Evolutionary conservation across 2,113 vertebrate genomes (phyloP).

Genomic region (Passer domesticus): DNA sequence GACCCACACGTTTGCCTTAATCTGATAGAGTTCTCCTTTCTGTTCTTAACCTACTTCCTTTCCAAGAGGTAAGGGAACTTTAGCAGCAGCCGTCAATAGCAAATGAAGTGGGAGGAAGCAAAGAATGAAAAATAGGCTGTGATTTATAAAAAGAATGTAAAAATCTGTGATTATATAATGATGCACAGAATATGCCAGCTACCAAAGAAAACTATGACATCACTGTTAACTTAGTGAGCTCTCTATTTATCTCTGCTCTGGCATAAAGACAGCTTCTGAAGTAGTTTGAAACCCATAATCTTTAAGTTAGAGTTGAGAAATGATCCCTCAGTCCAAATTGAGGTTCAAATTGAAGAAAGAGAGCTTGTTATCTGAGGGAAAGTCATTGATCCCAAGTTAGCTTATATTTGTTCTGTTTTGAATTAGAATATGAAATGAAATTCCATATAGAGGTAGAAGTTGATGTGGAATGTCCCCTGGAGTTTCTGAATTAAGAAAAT

Average conservation of each 20-base stretch:
- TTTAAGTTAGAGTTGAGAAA: background rate
- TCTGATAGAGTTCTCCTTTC: constrained; percentile 60
- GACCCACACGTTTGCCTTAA: constrained; percentile 51
- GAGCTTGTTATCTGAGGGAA: background rate
- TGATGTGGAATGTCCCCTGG: background rate
- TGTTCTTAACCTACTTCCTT: constrained; percentile 71
- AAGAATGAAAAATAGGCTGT: constrained; percentile 54
- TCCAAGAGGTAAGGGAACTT: constrained; percentile 42
- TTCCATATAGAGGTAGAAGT: background rate
- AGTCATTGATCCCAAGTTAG: background rate
- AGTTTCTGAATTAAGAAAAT: background rate
- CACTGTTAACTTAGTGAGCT: background rate
- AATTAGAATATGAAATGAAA: background rate
- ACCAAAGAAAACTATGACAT: background rate
- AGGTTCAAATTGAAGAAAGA: background rate
- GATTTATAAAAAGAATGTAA: constrained; percentile 51
- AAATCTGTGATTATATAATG: constrained; percentile 55
- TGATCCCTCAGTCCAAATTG: background rate
- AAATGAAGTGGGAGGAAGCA: constrained; percentile 39
- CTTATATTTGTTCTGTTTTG: background rate
- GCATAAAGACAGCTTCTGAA: background rate
- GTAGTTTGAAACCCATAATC: background rate
- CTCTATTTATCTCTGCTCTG: background rate
- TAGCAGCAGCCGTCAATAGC: constrained; percentile 43
- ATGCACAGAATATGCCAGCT: background rate